Evolutionary conservation across 2,888 invertebrate genomes (phyloP).

Genomic region (Noctua janthe): DNA sequence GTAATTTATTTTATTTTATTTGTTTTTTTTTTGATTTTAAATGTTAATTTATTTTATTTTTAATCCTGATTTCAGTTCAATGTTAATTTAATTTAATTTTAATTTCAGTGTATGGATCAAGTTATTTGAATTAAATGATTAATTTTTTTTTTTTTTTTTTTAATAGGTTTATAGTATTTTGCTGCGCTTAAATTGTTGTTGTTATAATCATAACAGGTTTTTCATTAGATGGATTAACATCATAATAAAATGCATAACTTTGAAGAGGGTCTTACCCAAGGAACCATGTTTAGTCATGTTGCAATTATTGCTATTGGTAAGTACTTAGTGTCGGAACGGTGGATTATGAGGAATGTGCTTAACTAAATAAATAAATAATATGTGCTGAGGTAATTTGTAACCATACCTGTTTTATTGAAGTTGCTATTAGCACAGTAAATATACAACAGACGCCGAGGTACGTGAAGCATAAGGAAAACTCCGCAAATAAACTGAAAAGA

Average conservation of each 20-base stretch:
- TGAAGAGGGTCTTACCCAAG: not conserved
- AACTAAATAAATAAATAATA: constrained; percentile 12
- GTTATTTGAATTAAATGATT: too few relatives aligned
- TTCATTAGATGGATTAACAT: not conserved
- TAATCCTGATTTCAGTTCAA: too few relatives aligned
- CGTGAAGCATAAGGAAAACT: constrained; percentile 92
- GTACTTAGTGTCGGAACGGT: not conserved
- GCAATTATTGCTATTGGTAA: constrained; percentile 15
- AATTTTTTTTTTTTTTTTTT: too few relatives aligned
- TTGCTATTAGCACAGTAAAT: constrained; percentile 94
- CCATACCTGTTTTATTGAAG: constrained; percentile 92
- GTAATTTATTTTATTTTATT: too few relatives aligned
- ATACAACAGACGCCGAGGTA: constrained; percentile 94
- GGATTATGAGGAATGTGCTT: not conserved
- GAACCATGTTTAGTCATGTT: not conserved
- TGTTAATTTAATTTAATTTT: too few relatives aligned
- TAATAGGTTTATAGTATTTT: not conserved
- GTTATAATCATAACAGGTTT: constrained; percentile 2
- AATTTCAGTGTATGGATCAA: too few relatives aligned
- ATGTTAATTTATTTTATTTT: too few relatives aligned
- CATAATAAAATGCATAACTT: constrained; percentile 13
- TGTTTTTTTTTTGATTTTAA: too few relatives aligned
- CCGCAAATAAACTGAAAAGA: constrained; percentile 88
- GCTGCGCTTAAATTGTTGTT: not conserved
- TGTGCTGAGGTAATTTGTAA: not conserved